These are phyloP conservation scores for Listronotus oregonensis DNA, from an alignment of 1,140 invertebrate genomes.

Conservation along the genomic window DNA sequence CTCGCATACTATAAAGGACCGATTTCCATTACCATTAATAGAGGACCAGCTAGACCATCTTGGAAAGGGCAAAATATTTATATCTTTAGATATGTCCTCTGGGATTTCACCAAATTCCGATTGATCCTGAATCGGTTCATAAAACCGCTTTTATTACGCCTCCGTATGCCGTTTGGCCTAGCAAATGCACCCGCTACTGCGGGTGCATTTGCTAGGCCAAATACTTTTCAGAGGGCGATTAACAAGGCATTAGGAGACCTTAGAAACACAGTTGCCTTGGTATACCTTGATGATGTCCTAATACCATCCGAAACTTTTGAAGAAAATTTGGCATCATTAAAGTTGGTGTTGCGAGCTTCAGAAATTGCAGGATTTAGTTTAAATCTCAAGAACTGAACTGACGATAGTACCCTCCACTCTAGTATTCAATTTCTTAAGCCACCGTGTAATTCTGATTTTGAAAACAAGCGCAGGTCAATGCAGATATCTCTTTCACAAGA, in stretches of 20 bases:
- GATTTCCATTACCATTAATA: too few species aligned
- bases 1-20: too few species aligned
- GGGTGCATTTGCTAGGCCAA: too few species aligned
- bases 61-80: constrained; percentile 41
- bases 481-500: too few species aligned
- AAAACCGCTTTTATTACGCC: constrained; percentile 45
- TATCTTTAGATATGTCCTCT: constrained; percentile 40
- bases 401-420: too few species aligned
- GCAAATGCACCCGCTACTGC: constrained; percentile 53
- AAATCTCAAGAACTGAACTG: neutral
- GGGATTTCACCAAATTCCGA: constrained; percentile 44
- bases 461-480: too few species aligned
- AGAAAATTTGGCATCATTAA: too few species aligned
- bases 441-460: too few species aligned
- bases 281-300: constrained; percentile 37
- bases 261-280: constrained; percentile 21
- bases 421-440: too few species aligned
- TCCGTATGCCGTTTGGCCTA: constrained; percentile 50
- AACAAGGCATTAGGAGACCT: constrained; percentile 34
- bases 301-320: constrained; percentile 16
- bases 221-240: constrained; percentile 45
- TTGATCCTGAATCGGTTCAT: constrained; percentile 50
- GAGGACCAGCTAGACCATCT: too few species aligned
- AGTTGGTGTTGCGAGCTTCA: neutral
- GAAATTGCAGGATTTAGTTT: neutral